A percentile compares a stretch with the other conserved stretches of the same genome.
phyloP scores from a whole-genome alignment of 2,113 vertebrate species.

The Pseudopipra pipra region DNA sequence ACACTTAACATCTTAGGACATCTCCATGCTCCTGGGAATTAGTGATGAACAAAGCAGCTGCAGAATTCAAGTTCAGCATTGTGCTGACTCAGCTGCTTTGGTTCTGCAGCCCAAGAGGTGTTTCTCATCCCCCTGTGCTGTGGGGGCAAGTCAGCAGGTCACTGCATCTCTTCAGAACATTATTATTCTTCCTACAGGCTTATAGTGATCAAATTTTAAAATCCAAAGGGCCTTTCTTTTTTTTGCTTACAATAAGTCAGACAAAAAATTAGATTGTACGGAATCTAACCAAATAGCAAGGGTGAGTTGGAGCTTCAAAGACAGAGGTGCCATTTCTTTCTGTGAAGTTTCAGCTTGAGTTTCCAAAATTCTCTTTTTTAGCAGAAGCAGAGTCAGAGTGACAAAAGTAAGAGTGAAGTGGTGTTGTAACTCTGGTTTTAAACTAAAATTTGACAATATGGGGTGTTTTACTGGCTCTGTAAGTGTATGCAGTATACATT shows the following conservation, averaged over 20 bases:
- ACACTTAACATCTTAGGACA: not conserved
- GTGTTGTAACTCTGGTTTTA: not conserved
- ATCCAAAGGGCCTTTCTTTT: not conserved
- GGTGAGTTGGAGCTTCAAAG: not conserved
- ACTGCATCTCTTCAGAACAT: not conserved
- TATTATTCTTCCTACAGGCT: not conserved
- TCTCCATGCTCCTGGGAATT: not conserved
- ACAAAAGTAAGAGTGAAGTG: not conserved
- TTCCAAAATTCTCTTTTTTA: not conserved
- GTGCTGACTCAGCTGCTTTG: not conserved
- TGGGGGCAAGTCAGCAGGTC: not conserved
- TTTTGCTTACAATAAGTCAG: not conserved
- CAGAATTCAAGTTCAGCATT: accelerated
- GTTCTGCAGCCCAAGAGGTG: not conserved
- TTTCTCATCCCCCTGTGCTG: not conserved
- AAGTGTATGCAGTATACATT: not conserved
- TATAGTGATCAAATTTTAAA: not conserved
- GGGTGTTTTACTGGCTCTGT: not conserved
- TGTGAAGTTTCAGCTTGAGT: not conserved
- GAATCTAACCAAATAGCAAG: accelerated
- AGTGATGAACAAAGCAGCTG: not conserved
- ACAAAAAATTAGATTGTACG: not conserved
- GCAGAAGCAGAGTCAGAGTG: not conserved
- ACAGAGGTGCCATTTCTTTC: not conserved
- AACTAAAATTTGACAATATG: not conserved